These are phyloP conservation scores for Aurelia sp. DNA, from an alignment of 30 jellyfish, hydroid and myxozoan genomes.

Conservation along the genomic window DNA sequence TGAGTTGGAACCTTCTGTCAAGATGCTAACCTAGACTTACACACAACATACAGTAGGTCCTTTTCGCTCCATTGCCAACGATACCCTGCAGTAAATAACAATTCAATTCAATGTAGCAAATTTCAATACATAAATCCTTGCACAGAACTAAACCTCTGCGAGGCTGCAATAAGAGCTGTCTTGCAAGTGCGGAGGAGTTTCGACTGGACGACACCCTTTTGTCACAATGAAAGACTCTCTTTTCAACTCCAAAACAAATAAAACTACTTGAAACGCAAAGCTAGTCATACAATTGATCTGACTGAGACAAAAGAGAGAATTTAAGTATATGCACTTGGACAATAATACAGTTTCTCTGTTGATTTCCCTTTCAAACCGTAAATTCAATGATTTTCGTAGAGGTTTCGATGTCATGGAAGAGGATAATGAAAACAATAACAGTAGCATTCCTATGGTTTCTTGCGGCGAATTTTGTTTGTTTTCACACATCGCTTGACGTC, in stretches of 20 bases:
- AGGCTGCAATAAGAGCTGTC: too few relatives aligned
- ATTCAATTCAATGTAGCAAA: too few relatives aligned
- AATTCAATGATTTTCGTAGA: neutral
- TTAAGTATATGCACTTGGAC: neutral
- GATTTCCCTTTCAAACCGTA: slow-evolving; percentile 16
- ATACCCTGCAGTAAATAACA: too few relatives aligned
- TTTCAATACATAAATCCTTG: too few relatives aligned
- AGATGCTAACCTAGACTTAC: too few relatives aligned
- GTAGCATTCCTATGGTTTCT: slow-evolving; percentile 4
- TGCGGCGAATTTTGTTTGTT: neutral
- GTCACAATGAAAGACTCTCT: neutral
- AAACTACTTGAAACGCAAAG: neutral
- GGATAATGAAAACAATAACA: slow-evolving; percentile 23
- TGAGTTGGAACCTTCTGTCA: too few relatives aligned
- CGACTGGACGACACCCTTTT: neutral
- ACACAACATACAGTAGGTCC: too few relatives aligned
- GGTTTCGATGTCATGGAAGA: slow-evolving; percentile 2
- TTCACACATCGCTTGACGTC: neutral
- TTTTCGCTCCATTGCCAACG: too few relatives aligned
- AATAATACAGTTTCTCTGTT: slow-evolving; percentile 5
- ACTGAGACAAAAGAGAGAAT: slow-evolving; percentile 14
- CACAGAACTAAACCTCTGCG: too few relatives aligned
- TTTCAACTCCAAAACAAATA: neutral
- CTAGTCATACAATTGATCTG: slow-evolving; percentile 1
- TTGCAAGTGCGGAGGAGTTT: neutral